Evolutionary conservation across 2,888 invertebrate genomes (phyloP), one percentile per base, ranked within the genome.

Genomic region (Cheilosia grossa): DNA sequence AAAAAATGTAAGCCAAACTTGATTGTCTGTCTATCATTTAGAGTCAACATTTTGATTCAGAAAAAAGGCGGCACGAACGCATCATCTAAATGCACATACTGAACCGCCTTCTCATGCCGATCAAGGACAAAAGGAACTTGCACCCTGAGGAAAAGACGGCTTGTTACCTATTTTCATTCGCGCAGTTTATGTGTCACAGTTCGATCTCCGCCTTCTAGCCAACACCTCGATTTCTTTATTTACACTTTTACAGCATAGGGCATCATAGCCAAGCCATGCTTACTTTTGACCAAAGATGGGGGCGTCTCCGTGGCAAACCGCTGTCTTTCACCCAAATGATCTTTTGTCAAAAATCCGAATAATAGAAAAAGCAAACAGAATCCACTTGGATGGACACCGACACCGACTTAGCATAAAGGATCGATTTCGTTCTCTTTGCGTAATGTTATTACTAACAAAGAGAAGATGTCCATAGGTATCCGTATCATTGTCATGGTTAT

Each of bases 61-160:
- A 24, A 51, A 27, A 51, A 47, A 51, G 24, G 24, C 51, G 51
- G 51, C 51, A 49, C 21, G 49, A 87, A 87, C 86, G 87, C 86
- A 82, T 87, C 87, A 82, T 78, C 64, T 75, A 82, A 87, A 82
- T 87, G 82, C 75, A 82, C 87, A 82, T 86, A 80, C 80, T 66
- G 82, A 86, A 87, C 82, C 87, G 87, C 87, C 87, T 87, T 87
- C 87, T 87, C 80, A 87, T 87, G 87, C 78, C 78, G 51, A 85
- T 82, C 78, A 85, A 63, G 42, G 51, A 58, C 72, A 49, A 54
- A 70, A 30, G 27, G 2, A 30, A 51, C 53, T 33, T 61, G 66
- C 13, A 17, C n/a, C 5, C 7, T n/a, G 44, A 47, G 13, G 42
- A 80, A 83, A 83, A 70, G 64, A 70, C 79, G 79, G 74, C 64